Base-by-base conservation (phyloP, 2,113 vertebrate species). In the Megalops atlanticus region DNA sequence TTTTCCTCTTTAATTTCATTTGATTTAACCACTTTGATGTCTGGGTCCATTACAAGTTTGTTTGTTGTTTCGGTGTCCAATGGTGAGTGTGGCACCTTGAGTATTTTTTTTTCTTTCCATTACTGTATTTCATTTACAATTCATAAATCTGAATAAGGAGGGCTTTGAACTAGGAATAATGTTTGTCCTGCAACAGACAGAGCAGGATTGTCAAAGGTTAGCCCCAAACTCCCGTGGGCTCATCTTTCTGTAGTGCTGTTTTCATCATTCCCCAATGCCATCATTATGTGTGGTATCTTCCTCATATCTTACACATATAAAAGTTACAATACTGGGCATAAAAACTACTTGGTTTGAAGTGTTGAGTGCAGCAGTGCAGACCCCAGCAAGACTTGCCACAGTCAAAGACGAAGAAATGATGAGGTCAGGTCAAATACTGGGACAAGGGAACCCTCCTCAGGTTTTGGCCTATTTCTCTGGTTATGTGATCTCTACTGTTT, bases 381-480 rank as follows among this genome's bases (percentile, higher is more conserved):
- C 78, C 80, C 69, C 78, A 47, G 82, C 54, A 45, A 64, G 47
- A 31, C 58, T 76, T 76, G 72, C 77, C 82, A 24, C 73, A 16
- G 90, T 93, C 91, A 92, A 93, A 93, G 84, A 91, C 87, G 84
- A 88, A 91, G 79, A 84, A 88, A 88, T 87, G 91, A 89, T 78
- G 83, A 85, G 81, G 81, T 85, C 84, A 85, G 90, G 90, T 87
- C 87, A 92, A 90, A 89, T 88, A 82, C 88, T 89, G 87, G 87
- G 90, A 90, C 87, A 88, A 82, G 76, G 83, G 84, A 86, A 84
- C 71, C 82, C 84, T 84, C 84, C 84, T 81, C 83, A 75, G 73
- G 84, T 81, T 79, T 75, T 85, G 38, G 38, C 47, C 52, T 68
- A 43, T 76, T 73, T 76, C 81, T 81, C 33, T 40, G 72, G 69